These are phyloP conservation scores for Agrotis puta DNA, from an alignment of 2,888 invertebrate genomes.

Conservation along the genomic window DNA sequence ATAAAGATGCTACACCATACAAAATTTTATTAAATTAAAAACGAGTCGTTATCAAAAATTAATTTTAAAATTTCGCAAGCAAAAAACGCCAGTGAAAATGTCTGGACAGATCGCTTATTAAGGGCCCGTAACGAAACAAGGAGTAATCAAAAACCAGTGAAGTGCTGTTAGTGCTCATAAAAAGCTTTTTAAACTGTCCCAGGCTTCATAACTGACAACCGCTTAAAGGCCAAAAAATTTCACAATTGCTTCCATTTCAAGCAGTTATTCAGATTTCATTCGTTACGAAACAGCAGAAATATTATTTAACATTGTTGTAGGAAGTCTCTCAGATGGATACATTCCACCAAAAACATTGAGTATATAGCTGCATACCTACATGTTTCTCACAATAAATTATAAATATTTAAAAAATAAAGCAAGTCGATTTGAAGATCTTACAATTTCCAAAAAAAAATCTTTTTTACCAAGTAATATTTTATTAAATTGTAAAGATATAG, in stretches of 20 bases:
- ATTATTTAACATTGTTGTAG: slow-evolving; percentile 36
- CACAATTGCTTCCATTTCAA: slow-evolving; percentile 73
- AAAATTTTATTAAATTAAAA: slow-evolving; percentile 65
- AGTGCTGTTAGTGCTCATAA: slow-evolving; percentile 79
- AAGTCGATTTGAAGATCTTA: too few species aligned
- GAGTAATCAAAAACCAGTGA: slow-evolving; percentile 77
- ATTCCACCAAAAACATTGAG: neutral
- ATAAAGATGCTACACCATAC: slow-evolving; percentile 38
- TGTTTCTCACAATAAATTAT: neutral
- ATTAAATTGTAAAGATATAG: too few species aligned
- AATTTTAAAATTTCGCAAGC: slow-evolving; percentile 69
- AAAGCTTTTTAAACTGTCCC: slow-evolving; percentile 78
- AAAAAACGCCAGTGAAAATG: slow-evolving; percentile 70
- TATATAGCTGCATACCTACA: neutral
- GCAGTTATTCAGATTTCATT: slow-evolving; percentile 68
- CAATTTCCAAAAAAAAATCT: too few species aligned
- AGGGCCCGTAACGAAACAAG: slow-evolving; percentile 75
- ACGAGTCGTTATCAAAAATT: slow-evolving; percentile 69
- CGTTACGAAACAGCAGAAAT: slow-evolving; percentile 66
- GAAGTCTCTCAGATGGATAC: neutral
- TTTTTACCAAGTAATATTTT: too few species aligned
- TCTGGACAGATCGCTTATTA: slow-evolving; percentile 77
- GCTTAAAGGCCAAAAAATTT: slow-evolving; percentile 76
- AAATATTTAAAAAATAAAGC: neutral
- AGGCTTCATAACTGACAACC: slow-evolving; percentile 76